Base-by-base conservation (phyloP, 1,140 invertebrate genomes). In the Eulimnadia texana region DNA sequence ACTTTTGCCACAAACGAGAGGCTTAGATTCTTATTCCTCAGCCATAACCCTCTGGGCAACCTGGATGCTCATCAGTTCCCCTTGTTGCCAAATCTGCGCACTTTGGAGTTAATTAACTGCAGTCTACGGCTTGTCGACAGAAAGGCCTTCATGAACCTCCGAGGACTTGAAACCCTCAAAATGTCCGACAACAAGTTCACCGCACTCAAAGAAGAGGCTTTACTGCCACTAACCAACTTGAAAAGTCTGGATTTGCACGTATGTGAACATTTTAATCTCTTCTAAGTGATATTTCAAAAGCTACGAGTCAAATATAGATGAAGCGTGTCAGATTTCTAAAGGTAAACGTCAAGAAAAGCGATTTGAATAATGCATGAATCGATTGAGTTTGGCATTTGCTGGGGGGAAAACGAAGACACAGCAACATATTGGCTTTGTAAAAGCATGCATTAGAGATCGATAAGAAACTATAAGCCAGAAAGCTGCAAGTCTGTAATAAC, bases 1-100 rank as follows among this genome's bases (percentile, higher is more conserved):
- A 87, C 86, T 0, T 90, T 90, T 65, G 70, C 74, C 56, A 82
- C 83, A n/a, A 87, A 87, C 68, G 84, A 85, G 67, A 74, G 84
- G 29, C 72, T 89, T 47, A 73, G 82, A 49, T 78, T 84, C 13
- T 69, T 89, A 3, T 80, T 80, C 61, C 68, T 89, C 10, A 84
- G 77, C 67, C 80, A 82, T 0, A 89, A 88, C 74, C 84, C 84
- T 0, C 68, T 89, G n/a, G 73, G 73, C 28, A 75, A 75, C 16
- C 68, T 89, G 13, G 73, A 72, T 13, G 76, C 77, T 23, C 77
- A 78, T 27, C 84, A 86, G 70, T 89, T 90, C 68, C 85, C 86
- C 2, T 68, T 76, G 1, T 70, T 90, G 28, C 81, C 82, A 16
- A 82, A 86, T 68, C 72, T 90, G 49, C 76, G 81, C 20, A 83